Conservation (phyloP, 53 echinoderm and acorn worm genomes). For the Luidia sarsii region DNA sequence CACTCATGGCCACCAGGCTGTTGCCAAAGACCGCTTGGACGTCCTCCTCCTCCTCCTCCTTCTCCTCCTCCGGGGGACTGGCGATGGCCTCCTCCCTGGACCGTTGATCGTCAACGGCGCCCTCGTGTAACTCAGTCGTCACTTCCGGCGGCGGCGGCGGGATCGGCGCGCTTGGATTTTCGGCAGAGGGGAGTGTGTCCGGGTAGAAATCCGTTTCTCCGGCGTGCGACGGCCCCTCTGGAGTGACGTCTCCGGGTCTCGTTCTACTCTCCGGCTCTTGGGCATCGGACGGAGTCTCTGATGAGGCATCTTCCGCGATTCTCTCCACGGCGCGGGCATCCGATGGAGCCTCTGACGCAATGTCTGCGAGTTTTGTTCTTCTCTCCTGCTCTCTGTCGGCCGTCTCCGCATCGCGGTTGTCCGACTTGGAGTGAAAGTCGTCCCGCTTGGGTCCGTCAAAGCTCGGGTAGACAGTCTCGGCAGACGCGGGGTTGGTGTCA, state of each 20-base stretch:
- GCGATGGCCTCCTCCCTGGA: too few relatives aligned
- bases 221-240: too few relatives aligned
- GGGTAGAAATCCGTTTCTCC: too few relatives aligned
- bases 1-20: slow-evolving; percentile 75
- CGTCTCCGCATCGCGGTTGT: background rate
- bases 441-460: background rate
- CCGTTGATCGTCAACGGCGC: too few relatives aligned
- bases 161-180: background rate
- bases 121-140: background rate
- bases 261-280: too few relatives aligned
- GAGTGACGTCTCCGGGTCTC: too few relatives aligned
- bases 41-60: slow-evolving; percentile 48
- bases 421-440: background rate
- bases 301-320: background rate
- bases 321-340: background rate
- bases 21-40: slow-evolving; percentile 67
- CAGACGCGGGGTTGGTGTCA: background rate
- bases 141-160: background rate
- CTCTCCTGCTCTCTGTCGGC: background rate
- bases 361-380: too few relatives aligned
- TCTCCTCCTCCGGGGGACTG: background rate
- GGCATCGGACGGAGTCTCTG: background rate
- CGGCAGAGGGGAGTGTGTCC: background rate
- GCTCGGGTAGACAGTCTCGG: slow-evolving; percentile 35
- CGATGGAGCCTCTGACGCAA: background rate